These are phyloP conservation scores for Malurus elegans DNA, from an alignment of 2,113 vertebrate genomes.

Conservation along the genomic window DNA sequence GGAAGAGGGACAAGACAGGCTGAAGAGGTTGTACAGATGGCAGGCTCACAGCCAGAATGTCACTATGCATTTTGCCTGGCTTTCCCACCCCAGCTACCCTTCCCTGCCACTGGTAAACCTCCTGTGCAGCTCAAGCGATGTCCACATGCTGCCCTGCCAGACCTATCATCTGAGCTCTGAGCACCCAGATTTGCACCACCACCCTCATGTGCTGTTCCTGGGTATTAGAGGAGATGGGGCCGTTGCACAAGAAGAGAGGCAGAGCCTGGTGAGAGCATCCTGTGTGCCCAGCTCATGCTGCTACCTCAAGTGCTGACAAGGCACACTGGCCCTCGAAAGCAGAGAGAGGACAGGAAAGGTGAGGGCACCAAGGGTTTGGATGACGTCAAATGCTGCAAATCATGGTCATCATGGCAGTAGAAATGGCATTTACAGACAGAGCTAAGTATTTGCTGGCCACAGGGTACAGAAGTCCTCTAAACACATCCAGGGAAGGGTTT, in stretches of 20 bases:
- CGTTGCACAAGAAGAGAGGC: not conserved
- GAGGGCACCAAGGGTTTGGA: not conserved
- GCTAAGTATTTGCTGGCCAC: not conserved
- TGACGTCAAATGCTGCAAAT: not conserved
- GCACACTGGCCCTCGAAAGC: not conserved
- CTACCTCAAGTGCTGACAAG: not conserved
- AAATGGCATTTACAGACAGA: not conserved
- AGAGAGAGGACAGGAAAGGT: not conserved
- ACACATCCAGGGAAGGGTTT: not conserved
- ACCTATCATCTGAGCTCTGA: not conserved
- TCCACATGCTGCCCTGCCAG: not conserved
- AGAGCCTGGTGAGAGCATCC: not conserved
- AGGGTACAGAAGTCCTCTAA: fast-evolving
- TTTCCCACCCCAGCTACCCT: not conserved
- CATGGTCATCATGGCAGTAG: not conserved
- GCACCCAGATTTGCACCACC: not conserved
- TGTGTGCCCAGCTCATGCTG: fast-evolving
- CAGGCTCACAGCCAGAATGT: not conserved
- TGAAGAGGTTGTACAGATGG: not conserved
- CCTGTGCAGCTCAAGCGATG: not conserved
- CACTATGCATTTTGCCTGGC: not conserved
- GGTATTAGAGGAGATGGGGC: not conserved
- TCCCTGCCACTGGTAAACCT: not conserved
- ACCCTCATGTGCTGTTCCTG: fast-evolving
- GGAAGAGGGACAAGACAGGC: not conserved